Base-by-base conservation (phyloP, 2,113 vertebrate species). In the Phasianus colchicus region DNA sequence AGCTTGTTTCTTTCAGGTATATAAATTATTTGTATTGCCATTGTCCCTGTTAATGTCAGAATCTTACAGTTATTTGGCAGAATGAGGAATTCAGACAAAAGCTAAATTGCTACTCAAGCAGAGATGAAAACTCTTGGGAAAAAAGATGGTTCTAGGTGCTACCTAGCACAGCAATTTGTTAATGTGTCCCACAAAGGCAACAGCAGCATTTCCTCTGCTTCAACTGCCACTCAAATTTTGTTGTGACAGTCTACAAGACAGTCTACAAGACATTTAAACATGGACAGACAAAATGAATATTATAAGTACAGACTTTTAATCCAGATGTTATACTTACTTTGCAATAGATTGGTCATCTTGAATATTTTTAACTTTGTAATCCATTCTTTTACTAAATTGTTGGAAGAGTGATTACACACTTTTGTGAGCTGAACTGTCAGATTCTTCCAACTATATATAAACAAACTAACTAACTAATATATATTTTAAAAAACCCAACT, bases 371-470 rank as follows among this genome's bases (percentile, higher is more conserved):
- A 30, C 20, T 60, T 93, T 72, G 29, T n/a, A 85, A 63, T 6
- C 6, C 40, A 29, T 60, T 27, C 42, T 30, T 60, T 86, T 73
- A 30, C 4, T 64, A 63, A 64, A 80, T 86, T 77, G 8, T 48
- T 74, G 54, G 79, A 65, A 63, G 11, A 90, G 5, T 0, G 0
- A 80, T 2, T 2, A 92, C 34, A 5, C 3, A 5, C 7, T 85
- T 89, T 61, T 8, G 7, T 29, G 18, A 79, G 27, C 5, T 88
- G 55, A 58, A 21, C 1, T 22, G 24, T 50, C 55, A 60, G 2
- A 16, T 66, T 91, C 42, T 80, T 77, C 32, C 29, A 83, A 20
- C 5, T 11, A 48, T 11, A 11, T 6, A 6, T 58, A 58, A 58
- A 19, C 17, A n/a, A n/a, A n/a, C 10, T n/a, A 32, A 32, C 10